Evolutionary conservation across 2,888 invertebrate species (phyloP).

Genomic region (Apantesis nais): DNA sequence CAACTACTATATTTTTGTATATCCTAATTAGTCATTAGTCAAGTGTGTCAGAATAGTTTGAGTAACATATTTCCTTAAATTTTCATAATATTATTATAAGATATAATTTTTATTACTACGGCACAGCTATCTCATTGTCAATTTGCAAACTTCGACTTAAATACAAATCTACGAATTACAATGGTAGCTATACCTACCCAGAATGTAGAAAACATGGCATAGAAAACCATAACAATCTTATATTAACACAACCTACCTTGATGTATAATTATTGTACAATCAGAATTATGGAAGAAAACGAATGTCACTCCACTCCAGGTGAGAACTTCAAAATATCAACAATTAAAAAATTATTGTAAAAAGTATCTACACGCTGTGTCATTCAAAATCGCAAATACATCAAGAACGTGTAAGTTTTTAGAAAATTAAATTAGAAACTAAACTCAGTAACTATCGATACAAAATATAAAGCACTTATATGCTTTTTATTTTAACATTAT

Average conservation of each 20-base stretch:
- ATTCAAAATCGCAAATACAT: neutral
- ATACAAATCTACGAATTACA: neutral
- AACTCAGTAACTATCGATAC: neutral
- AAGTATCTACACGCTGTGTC: neutral
- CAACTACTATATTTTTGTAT: neutral
- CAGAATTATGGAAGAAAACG: neutral
- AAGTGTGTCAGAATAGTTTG: neutral
- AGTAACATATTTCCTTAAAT: neutral
- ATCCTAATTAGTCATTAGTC: neutral
- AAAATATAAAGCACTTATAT: no score
- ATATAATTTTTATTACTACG: neutral
- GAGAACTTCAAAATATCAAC: neutral
- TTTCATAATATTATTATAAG: neutral
- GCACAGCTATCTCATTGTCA: neutral
- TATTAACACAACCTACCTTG: neutral
- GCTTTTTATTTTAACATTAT: no score
- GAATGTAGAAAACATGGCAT: neutral
- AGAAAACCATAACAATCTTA: constrained; percentile 2
- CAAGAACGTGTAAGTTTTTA: neutral
- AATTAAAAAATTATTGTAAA: neutral
- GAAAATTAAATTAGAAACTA: neutral
- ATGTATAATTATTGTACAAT: constrained; percentile 9
- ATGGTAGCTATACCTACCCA: neutral
- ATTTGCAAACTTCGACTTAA: neutral
- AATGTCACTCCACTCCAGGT: constrained; percentile 2